Conservation (phyloP, 1,140 invertebrate genomes). For the Atopsyche davidsoni region DNA sequence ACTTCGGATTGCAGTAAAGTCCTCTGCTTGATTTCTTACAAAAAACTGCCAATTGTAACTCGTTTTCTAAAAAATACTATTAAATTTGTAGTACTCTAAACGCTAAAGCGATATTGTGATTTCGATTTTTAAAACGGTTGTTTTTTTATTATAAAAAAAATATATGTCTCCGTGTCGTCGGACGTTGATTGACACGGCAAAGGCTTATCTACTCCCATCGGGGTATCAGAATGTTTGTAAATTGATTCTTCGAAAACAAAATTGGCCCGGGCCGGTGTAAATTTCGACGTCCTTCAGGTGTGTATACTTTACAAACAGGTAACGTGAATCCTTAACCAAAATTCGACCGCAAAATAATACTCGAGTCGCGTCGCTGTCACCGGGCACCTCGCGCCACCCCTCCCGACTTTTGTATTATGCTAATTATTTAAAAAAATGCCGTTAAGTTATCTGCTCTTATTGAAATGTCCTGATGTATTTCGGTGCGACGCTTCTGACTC, state of each 20-base stretch:
- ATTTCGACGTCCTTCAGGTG: constrained; percentile 5
- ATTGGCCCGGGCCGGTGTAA: constrained; percentile 4
- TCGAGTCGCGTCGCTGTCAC: constrained; percentile 17
- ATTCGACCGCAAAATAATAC: constrained; percentile 27
- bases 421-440: background rate
- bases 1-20: too few species aligned
- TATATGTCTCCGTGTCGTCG: too few species aligned
- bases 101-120: too few species aligned
- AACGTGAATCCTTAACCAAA: constrained; percentile 28
- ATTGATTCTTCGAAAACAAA: constrained; percentile 6
- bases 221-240: constrained; percentile 4
- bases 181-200: too few species aligned
- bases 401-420: background rate
- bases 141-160: too few species aligned
- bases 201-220: too few species aligned
- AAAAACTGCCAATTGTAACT: too few species aligned
- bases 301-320: constrained; percentile 24
- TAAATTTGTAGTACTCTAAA: too few species aligned
- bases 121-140: too few species aligned
- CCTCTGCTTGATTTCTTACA: too few species aligned
- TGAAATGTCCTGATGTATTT: background rate
- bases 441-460: background rate
- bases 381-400: constrained; percentile 4
- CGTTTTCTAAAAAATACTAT: too few species aligned
- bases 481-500: background rate